Base-by-base conservation (phyloP, 2,888 invertebrate genomes). In the Nematopogon swammerdamellus region DNA sequence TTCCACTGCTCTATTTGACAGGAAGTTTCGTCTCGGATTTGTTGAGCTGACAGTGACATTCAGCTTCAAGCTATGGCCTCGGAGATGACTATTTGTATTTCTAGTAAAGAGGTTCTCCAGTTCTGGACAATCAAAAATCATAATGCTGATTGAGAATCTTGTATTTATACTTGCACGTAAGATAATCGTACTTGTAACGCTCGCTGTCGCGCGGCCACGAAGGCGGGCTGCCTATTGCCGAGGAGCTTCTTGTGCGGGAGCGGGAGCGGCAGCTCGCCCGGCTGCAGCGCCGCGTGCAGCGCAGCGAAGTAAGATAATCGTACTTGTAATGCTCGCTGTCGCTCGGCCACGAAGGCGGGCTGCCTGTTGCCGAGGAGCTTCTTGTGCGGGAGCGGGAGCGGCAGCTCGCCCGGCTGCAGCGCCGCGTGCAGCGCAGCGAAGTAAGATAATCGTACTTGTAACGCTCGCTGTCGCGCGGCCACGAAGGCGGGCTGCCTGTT, bases 401-500 rank as follows among this genome's bases (percentile, higher is more conserved):
- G 84, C 61, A 90, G 80, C 59, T 88, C 87, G 29, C 91, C 86
- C 53, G 83, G 77, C 61, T 87, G 86, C 51, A 96, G 79, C 55
- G 81, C 80, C 53, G 84, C 77, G 62, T 95, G 90, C 51, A 96
- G 82, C 50, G 86, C 84, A 51, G 86, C 85, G 70, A 96, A 96
- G 68, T 96, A n/a, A n/a, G n/a, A n/a, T n/a, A 25, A 4, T 25
- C 25, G 10, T 68, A 92, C 91, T 86, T 95, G 94, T 61, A 96
- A 79, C 58, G 88, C 92, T 67, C 86, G 82, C 80, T 92, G 92
- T 70, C 96, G 83, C 74, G 92, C 91, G 70, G 91, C 91, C 76
- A 96, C 86, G 79, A 96, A 95, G 59, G 92, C 90, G 62, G 93
- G 88, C 64, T 92, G 92, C 88, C 94, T 90, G 68, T 96, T 96